Conservation (phyloP, 1,140 invertebrate species). For the Hesperophylax magnus region DNA sequence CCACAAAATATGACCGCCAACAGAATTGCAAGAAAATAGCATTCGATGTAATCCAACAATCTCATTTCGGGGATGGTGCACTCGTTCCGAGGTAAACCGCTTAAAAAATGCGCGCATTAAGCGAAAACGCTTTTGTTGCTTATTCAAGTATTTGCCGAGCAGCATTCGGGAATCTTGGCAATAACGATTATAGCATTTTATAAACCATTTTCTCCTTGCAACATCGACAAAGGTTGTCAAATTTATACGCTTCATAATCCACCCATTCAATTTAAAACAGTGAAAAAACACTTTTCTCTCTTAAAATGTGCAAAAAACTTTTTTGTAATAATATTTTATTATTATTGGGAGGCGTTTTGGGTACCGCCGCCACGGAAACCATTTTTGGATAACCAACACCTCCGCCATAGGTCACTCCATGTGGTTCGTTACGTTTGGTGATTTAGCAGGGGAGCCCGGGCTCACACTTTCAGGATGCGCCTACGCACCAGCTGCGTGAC, state of each 20-base stretch:
- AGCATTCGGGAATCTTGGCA: conserved; percentile 2
- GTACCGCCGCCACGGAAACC: too few species aligned
- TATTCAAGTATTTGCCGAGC: conserved; percentile 1
- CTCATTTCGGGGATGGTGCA: conserved; percentile 17
- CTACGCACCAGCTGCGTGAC: too few species aligned
- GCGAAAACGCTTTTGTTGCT: conserved; percentile 35
- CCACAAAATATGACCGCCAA: conserved; percentile 20
- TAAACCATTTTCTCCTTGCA: conserved; percentile 22
- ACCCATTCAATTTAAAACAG: too few species aligned
- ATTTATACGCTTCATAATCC: not conserved
- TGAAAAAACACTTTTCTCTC: too few species aligned
- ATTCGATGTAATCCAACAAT: conserved; percentile 43
- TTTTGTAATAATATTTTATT: too few species aligned
- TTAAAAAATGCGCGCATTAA: conserved; percentile 36
- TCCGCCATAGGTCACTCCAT: too few species aligned
- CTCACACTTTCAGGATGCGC: too few species aligned
- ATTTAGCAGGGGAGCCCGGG: too few species aligned
- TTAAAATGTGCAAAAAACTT: too few species aligned
- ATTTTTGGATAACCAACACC: too few species aligned
- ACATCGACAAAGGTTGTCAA: not conserved
- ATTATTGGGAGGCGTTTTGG: too few species aligned
- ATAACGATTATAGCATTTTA: conserved; percentile 21
- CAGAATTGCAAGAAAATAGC: conserved; percentile 33
- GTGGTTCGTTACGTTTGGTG: too few species aligned
- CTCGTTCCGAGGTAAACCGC: conserved; percentile 34